Base-by-base conservation (phyloP, 2,113 vertebrate genomes). In the Silurus glanis region DNA sequence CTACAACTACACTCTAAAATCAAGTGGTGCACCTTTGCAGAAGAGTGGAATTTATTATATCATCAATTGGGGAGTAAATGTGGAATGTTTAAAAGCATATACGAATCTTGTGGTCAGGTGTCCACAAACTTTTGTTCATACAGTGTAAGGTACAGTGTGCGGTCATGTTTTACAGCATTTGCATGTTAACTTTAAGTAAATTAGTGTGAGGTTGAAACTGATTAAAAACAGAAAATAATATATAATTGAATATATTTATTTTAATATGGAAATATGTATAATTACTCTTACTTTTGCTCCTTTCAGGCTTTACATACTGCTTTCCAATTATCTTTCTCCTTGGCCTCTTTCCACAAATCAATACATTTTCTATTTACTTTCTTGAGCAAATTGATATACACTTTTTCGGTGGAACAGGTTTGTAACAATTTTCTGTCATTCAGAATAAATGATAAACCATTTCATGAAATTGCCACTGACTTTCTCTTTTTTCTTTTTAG, bases 341-440 rank as follows among this genome's bases (percentile, higher is more conserved):
- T 25, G 98, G 98, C 53, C 96, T 99, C 90, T 97, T 99, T 89
- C 98, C 98, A 61, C 98, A 99, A 94, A 97, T 99, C 93, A 97
- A 99, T 94, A 99, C 98, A 56, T 99, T 99, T 91, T 94, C 94
- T 88, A 96, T 96, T 74, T 99, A 99, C 91, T 92, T 98, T 87
- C 91, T 99, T 93, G 98, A 99, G 89, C 98, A 99, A 93, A 94
- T 97, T 6, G 98, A 99, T 92, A 97, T 98, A 92, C 95, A 99
- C 90, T 85, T 97, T 80, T 99, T 99, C 84, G 98, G 98, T 10
- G 98, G 98, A 69, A 97, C 97, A 91, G 98, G 98, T 99, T 90
- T 91, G 96, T 85, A 5, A 37, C 9, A 25, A 59, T 87, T 83
- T 80, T 10, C 19, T 53, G 75, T 62, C 49, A 59, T 19, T 37